Evolutionary conservation across 2,888 invertebrate genomes (phyloP).

Genomic region (Anthrax anthrax): DNA sequence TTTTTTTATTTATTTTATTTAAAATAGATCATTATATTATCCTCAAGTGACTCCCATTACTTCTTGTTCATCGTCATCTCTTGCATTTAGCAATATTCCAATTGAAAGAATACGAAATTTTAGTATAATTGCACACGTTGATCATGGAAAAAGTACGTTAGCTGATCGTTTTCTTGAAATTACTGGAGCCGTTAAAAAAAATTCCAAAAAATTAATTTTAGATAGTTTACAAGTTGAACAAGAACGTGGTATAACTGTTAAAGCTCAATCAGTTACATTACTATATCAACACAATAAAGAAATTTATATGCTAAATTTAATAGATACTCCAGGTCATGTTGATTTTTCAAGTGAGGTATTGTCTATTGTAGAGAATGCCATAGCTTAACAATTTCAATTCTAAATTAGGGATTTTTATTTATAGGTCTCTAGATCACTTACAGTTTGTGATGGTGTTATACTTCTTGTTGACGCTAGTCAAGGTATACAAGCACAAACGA

Average conservation of each 20-base stretch:
- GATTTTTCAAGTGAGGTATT: constrained; percentile 90
- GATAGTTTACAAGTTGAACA: constrained; percentile 76
- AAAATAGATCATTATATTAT: too few species aligned
- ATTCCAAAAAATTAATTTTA: constrained; percentile 52
- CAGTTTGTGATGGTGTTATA: constrained; percentile 90
- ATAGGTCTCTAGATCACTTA: constrained; percentile 68
- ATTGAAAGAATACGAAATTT: constrained; percentile 64
- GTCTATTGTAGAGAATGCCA: too few species aligned
- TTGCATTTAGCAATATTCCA: constrained; percentile 12
- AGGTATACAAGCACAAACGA: constrained; percentile 93
- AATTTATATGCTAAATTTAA: constrained; percentile 77
- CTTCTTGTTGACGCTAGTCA: constrained; percentile 93
- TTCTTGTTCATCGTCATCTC: too few species aligned
- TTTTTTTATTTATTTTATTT: too few species aligned
- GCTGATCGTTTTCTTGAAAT: constrained; percentile 90
- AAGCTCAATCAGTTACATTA: constrained; percentile 90
- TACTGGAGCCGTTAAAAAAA: constrained; percentile 63
- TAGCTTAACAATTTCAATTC: too few species aligned
- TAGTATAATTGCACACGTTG: constrained; percentile 97
- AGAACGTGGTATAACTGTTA: constrained; percentile 95
- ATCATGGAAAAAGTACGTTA: constrained; percentile 96
- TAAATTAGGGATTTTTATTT: constrained; percentile 12
- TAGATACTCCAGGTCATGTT: constrained; percentile 97
- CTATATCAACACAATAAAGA: constrained; percentile 53
- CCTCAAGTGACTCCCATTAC: too few species aligned